Percentiles rank a stretch among this genome's conserved stretches.
These are phyloP conservation scores for Ischnus inquisitorius DNA, from an alignment of 2,888 invertebrate genomes.

Conservation along the genomic window DNA sequence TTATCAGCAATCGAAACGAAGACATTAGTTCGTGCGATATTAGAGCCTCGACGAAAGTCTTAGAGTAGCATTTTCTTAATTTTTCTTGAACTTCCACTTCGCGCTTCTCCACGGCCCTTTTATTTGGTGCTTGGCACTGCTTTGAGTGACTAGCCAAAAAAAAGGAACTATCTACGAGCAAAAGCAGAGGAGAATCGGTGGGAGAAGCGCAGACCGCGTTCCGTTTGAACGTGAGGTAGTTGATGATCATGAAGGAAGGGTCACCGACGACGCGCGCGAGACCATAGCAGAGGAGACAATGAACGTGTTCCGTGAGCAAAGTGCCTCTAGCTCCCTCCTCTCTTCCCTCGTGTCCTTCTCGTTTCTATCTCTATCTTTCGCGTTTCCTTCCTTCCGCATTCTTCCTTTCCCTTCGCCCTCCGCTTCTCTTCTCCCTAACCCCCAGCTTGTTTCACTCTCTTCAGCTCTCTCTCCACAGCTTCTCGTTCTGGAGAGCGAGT, in stretches of 20 bases:
- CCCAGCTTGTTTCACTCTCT: slow-evolving; percentile 8
- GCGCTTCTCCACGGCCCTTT: slow-evolving; percentile 64
- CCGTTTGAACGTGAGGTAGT: slow-evolving; percentile 74
- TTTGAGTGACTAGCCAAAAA: slow-evolving; percentile 66
- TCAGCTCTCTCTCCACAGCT: slow-evolving; percentile 1
- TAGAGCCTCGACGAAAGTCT: not conserved
- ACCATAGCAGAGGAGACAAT: slow-evolving; percentile 77
- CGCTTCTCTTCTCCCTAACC: slow-evolving; percentile 38
- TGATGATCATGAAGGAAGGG: slow-evolving; percentile 79
- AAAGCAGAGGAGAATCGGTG: slow-evolving; percentile 40
- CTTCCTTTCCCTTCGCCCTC: slow-evolving; percentile 20
- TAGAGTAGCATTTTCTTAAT: slow-evolving; percentile 70
- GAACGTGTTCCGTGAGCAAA: slow-evolving; percentile 81
- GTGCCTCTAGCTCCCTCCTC: slow-evolving; percentile 68
- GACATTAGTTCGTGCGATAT: not conserved
- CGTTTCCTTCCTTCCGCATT: slow-evolving; percentile 53
- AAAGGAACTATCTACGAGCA: slow-evolving; percentile 28
- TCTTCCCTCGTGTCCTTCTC: slow-evolving; percentile 46
- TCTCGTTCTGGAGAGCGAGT: slow-evolving; percentile 28
- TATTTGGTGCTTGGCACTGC: slow-evolving; percentile 76
- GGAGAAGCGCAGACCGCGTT: slow-evolving; percentile 63
- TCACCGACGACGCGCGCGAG: slow-evolving; percentile 68
- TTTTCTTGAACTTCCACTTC: slow-evolving; percentile 57
- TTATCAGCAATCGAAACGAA: not conserved
- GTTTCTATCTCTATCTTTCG: slow-evolving; percentile 28